These are phyloP conservation scores for Poecilia picta DNA, from an alignment of 2,797 vertebrate species.

Conservation along the genomic window DNA sequence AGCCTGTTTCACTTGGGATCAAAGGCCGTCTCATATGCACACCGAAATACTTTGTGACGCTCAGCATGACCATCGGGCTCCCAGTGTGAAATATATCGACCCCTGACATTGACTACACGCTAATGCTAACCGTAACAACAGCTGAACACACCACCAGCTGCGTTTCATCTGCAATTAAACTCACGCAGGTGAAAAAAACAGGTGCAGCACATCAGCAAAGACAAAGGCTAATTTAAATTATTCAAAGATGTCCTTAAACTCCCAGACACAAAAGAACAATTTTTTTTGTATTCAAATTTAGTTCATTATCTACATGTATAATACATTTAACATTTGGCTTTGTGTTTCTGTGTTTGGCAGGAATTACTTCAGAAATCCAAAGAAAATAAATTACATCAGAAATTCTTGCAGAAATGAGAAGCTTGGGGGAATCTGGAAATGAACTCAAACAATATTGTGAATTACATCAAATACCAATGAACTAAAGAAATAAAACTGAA, in stretches of 20 bases:
- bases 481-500: conserved; percentile 13
- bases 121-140: conserved; percentile 30
- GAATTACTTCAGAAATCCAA: conserved; percentile 11
- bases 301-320: background rate
- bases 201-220: background rate
- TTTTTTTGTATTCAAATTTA: conserved; percentile 1
- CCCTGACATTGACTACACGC: conserved; percentile 31
- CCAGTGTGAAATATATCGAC: conserved; percentile 55
- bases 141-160: conserved; percentile 19
- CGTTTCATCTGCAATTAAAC: conserved; percentile 32
- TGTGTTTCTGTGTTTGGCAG: conserved; percentile 15
- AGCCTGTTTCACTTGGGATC: conserved; percentile 51
- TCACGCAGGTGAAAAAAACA: conserved; percentile 11
- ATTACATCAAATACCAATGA: conserved; percentile 29
- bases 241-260: background rate
- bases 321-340: background rate
- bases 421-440: background rate
- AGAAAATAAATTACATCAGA: background rate
- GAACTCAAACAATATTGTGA: background rate
- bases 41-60: conserved; percentile 49
- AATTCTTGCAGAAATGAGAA: background rate
- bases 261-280: background rate
- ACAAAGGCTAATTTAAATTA: conserved; percentile 13
- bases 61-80: conserved; percentile 43
- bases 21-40: conserved; percentile 56